A percentile compares a stretch with the other conserved stretches of the same genome.
Conservation (phyloP, 2,888 invertebrate species). For the Macaria liturata region DNA sequence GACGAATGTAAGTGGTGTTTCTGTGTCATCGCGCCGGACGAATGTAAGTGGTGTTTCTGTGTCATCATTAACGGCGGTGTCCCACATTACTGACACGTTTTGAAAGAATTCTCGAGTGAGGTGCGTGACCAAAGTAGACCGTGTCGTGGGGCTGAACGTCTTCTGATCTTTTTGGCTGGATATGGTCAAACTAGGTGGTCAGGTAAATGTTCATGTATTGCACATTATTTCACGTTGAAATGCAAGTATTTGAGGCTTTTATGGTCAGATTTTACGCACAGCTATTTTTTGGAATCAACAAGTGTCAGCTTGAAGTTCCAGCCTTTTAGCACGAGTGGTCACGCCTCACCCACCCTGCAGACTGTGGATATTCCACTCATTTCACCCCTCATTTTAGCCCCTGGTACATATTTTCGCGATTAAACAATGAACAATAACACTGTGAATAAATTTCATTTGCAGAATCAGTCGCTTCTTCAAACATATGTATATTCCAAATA, state of each 20-base stretch:
- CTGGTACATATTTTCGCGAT: too few species aligned
- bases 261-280: conserved; percentile 32
- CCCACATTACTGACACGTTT: conserved; percentile 61
- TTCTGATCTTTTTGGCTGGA: conserved; percentile 47
- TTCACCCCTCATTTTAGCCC: conserved; percentile 1
- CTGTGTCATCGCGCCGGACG: conserved; percentile 61
- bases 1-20: conserved; percentile 73
- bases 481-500: too few species aligned
- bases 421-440: too few species aligned
- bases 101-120: conserved; percentile 50
- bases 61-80: conserved; percentile 61
- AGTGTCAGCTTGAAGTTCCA: conserved; percentile 43
- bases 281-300: conserved; percentile 51
- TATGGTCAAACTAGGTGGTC: conserved; percentile 58
- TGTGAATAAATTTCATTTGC: too few species aligned
- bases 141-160: conserved; percentile 43
- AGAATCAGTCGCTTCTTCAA: too few species aligned
- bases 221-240: conserved; percentile 15
- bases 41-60: conserved; percentile 75
- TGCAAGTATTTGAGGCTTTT: conserved; percentile 13
- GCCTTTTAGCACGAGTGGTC: conserved; percentile 29
- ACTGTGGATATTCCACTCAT: conserved; percentile 10
- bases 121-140: conserved; percentile 57
- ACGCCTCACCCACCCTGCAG: conserved; percentile 35
- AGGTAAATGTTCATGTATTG: conserved; percentile 48